These are phyloP conservation scores for Cyphomyrus plagiostoma DNA, from an alignment of 2,113 vertebrate genomes.

Conservation along the genomic window DNA sequence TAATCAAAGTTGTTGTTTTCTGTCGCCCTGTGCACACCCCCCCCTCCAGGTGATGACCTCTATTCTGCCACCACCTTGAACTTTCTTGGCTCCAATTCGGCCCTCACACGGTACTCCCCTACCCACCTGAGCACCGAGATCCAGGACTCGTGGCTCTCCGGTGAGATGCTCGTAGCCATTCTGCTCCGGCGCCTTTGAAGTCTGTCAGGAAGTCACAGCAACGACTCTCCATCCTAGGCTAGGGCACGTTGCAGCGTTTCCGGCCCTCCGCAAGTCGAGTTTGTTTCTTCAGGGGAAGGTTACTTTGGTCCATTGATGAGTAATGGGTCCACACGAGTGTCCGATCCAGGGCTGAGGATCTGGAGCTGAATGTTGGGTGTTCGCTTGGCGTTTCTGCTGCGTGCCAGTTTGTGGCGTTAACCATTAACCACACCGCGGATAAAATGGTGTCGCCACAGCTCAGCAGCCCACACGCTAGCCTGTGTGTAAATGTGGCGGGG, in stretches of 20 bases:
- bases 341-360: not conserved
- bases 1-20: not conserved
- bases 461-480: not conserved
- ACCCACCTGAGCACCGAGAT: slow-evolving; percentile 60
- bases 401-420: not conserved
- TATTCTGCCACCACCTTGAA: slow-evolving; percentile 73
- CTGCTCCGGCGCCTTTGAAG: not conserved
- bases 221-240: not conserved
- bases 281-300: not conserved
- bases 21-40: not conserved
- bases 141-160: slow-evolving; percentile 62
- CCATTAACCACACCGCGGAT: not conserved
- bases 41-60: slow-evolving; percentile 53
- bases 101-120: slow-evolving; percentile 54
- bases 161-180: slow-evolving; percentile 36
- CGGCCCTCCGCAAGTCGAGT: too few relatives aligned
- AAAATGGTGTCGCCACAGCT: not conserved
- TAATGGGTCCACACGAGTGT: not conserved
- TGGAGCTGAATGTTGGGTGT: not conserved
- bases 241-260: not conserved
- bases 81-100: slow-evolving; percentile 66
- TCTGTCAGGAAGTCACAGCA: not conserved
- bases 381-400: not conserved
- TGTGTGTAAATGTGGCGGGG: not conserved
- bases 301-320: not conserved